phyloP scores from a whole-genome alignment of 2,113 vertebrate genomes.

The Colius striatus region DNA sequence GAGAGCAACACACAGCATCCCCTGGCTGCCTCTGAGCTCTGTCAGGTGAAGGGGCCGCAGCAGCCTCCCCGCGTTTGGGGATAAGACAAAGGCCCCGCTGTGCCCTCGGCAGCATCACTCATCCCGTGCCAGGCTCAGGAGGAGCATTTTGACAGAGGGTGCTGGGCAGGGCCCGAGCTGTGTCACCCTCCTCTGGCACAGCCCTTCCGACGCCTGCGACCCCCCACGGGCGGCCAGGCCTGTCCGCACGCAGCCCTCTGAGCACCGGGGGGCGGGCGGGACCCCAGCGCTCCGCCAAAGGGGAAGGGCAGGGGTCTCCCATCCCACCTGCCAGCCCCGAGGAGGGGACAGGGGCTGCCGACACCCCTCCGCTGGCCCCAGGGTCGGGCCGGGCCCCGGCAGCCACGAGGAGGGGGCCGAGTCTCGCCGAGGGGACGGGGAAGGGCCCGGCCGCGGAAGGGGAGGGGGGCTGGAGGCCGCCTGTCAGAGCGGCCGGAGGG shows the following conservation, averaged over 20 bases:
- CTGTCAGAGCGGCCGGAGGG: too few relatives aligned
- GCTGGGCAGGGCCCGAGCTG: not conserved
- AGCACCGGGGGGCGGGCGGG: not conserved
- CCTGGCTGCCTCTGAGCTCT: rapidly evolving
- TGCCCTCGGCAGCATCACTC: not conserved
- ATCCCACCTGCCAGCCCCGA: not conserved
- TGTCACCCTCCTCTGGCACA: rapidly evolving
- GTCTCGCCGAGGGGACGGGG: too few relatives aligned
- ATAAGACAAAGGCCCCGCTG: not conserved
- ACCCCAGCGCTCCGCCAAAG: not conserved
- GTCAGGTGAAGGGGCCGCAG: rapidly evolving
- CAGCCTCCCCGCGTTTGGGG: not conserved
- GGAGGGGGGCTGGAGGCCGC: too few relatives aligned
- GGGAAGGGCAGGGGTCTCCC: not conserved
- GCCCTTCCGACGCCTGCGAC: not conserved
- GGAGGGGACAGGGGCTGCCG: not conserved
- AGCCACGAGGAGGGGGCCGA: too few relatives aligned
- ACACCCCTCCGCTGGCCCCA: not conserved
- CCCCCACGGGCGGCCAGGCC: too few relatives aligned
- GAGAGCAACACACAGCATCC: rapidly evolving
- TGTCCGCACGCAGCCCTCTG: not conserved
- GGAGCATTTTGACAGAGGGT: rapidly evolving
- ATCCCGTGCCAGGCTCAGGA: rapidly evolving
- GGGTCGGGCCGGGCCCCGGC: not conserved
- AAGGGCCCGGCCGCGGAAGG: too few relatives aligned